Evolutionary conservation across 2,888 invertebrate genomes (phyloP), one percentile per base, ranked within the genome.

Genomic region (Cerceris ruficornis): DNA sequence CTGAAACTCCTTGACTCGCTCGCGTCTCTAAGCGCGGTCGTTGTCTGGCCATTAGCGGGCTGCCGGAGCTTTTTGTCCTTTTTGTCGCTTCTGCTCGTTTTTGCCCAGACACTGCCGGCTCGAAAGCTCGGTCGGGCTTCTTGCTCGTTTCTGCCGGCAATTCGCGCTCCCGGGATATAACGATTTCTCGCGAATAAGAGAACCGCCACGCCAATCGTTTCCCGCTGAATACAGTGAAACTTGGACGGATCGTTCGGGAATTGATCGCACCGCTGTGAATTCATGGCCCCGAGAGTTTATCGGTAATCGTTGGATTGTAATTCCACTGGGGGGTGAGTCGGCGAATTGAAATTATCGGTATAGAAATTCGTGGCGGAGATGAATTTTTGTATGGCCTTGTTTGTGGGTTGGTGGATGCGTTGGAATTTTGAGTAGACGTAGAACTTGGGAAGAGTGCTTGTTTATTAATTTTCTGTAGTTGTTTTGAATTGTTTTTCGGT

Each of bases 31-130:
- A 69, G 68, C 64, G 64, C 75, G 81, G 78, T 83, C 85, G 86
- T 88, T 88, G 88, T 88, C 85, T 76, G 83, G 84, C 87, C 88
- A 88, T 89, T 88, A 89, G 84, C 80, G 88, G 60, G 72, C 81
- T 62, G 55, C 55, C 46, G n/a, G 8, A 43, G 68, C 69, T 72
- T 82, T 83, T 80, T 77, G 71, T 64, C 14, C 75, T 73, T 84
- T 78, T 83, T 77, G 69, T 61, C 75, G 66, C 69, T 60, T 52
- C 73, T 68, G 71, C 68, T 64, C 69, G 71, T 81, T 82, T 80
- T 81, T 81, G 68, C 67, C 39, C 57, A 42, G 58, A 43, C 69
- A 17, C 62, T 52, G 69, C 72, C 68, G 42, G 80, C 71, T 61
- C 77, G 80, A 77, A 71, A 77, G 74, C 77, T 72, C 75, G 69